Percentiles rank a stretch among this genome's conserved stretches.
phyloP scores from a whole-genome alignment of 1,140 invertebrate genomes.

The Amphibalanus amphitrite region DNA sequence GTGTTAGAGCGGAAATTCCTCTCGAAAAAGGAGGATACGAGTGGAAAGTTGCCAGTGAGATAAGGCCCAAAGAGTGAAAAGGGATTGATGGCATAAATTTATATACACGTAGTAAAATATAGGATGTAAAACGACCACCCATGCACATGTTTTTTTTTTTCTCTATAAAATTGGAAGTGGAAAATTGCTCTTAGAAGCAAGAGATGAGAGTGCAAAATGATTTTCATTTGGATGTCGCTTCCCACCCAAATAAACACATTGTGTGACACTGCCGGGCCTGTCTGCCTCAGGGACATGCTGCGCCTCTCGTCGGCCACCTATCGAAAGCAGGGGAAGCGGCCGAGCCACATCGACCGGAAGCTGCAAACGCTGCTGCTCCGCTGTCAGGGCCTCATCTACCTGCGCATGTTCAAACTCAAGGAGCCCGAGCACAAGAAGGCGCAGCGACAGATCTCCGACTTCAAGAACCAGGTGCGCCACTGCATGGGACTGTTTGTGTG shows the following conservation, averaged over 20 bases:
- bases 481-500: not conserved
- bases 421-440: slow-evolving; percentile 1
- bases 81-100: no score
- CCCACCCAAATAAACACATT: not conserved
- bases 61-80: no score
- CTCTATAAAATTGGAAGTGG: no score
- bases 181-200: no score
- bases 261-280: not conserved
- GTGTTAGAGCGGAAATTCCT: not conserved
- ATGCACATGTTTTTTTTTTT: no score
- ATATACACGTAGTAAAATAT: no score
- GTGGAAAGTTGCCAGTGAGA: not conserved
- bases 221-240: not conserved
- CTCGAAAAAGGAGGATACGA: not conserved
- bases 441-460: slow-evolving; percentile 1
- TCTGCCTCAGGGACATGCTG: slow-evolving; percentile 1
- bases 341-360: slow-evolving; percentile 3
- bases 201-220: no score
- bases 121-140: no score
- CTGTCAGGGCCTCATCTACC: slow-evolving; percentile 5
- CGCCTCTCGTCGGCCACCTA: not conserved
- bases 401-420: not conserved
- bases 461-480: not conserved
- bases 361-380: slow-evolving; percentile 3
- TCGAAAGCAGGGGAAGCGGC: not conserved